These are phyloP conservation scores for Rhabdornis inornatus DNA, from an alignment of 2,113 vertebrate species.

Conservation along the genomic window DNA sequence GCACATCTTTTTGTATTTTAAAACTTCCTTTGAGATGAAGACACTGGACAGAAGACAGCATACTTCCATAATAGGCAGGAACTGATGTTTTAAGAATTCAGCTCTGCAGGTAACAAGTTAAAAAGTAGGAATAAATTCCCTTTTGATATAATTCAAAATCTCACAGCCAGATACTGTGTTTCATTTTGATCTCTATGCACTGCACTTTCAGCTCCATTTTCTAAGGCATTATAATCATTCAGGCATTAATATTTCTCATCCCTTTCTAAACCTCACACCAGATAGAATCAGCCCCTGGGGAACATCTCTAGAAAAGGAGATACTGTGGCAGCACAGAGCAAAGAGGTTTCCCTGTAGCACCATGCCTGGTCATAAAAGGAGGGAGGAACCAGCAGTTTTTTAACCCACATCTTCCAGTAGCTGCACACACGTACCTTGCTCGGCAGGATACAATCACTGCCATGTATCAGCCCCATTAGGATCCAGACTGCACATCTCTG, in stretches of 20 bases:
- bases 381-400: neutral
- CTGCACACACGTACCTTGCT: neutral
- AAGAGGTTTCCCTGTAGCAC: neutral
- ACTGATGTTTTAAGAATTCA: neutral
- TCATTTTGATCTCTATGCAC: neutral
- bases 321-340: neutral
- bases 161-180: neutral
- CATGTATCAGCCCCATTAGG: neutral
- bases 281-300: neutral
- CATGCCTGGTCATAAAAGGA: rapidly evolving
- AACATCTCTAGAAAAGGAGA: neutral
- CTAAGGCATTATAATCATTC: neutral
- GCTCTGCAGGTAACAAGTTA: neutral
- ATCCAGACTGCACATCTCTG: neutral
- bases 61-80: neutral
- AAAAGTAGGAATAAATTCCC: neutral
- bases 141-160: neutral
- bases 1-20: neutral
- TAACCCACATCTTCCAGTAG: neutral
- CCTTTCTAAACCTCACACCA: neutral
- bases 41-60: neutral
- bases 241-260: neutral
- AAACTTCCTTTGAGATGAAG: neutral
- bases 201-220: neutral
- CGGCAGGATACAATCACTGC: neutral